These are phyloP conservation scores for Zaprionus davidi DNA, from an alignment of 1,140 invertebrate species.

Conservation along the genomic window DNA sequence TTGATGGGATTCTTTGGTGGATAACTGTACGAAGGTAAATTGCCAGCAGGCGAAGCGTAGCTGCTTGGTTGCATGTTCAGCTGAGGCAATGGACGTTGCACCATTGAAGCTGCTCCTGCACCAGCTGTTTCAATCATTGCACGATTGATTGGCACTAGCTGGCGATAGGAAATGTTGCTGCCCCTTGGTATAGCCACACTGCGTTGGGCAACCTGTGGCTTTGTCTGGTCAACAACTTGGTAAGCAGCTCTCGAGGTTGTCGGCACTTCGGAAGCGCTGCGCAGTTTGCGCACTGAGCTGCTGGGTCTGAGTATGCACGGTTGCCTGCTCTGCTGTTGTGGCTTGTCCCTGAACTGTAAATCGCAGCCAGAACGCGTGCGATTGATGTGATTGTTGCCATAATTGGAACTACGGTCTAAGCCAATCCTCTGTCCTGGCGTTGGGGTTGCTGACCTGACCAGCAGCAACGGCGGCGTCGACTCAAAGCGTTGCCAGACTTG, in stretches of 20 bases:
- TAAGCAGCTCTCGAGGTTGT: neutral
- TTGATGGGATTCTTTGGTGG: neutral
- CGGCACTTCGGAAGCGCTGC: neutral
- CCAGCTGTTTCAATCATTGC: too few species aligned
- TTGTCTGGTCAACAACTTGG: neutral
- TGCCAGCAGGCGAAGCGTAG: neutral
- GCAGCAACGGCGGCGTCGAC: neutral
- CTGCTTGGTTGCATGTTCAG: neutral
- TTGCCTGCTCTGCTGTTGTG: neutral
- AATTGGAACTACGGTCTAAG: too few species aligned
- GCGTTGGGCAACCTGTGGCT: neutral
- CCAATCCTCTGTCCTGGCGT: too few species aligned
- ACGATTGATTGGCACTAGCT: too few species aligned
- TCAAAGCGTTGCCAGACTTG: conserved; percentile 1
- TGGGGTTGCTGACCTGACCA: too few species aligned
- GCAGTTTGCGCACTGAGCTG: neutral
- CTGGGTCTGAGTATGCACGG: neutral
- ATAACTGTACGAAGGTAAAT: neutral
- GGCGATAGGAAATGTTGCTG: too few species aligned
- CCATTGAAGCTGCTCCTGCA: neutral
- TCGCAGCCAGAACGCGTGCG: conserved; percentile 40
- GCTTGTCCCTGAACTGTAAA: neutral
- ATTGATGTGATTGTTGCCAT: too few species aligned
- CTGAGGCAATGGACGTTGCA: neutral
- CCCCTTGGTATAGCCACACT: too few species aligned